Conservation (phyloP, 2,888 invertebrate genomes). For the Callimorpha dominula region DNA sequence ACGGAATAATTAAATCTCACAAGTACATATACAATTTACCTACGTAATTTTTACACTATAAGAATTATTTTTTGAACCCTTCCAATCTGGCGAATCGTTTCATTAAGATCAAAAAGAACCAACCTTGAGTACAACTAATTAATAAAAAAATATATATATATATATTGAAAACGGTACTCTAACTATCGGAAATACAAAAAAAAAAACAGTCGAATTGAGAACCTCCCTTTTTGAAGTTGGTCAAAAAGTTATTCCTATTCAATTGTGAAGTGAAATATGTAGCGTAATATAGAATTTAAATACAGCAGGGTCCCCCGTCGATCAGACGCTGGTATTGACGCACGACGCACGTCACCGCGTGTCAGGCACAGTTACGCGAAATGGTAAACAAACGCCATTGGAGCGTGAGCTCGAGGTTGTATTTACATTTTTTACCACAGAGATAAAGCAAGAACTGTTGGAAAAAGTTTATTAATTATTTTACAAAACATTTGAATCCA, state of each 20-base stretch:
- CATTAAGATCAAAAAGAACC: too few species aligned
- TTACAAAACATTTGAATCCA: background rate
- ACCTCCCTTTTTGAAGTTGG: too few species aligned
- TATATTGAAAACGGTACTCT: too few species aligned
- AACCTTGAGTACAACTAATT: too few species aligned
- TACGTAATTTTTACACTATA: too few species aligned
- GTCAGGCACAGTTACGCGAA: constrained; percentile 11
- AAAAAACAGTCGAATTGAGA: too few species aligned
- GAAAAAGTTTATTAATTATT: background rate
- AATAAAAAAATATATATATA: too few species aligned
- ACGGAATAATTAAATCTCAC: too few species aligned
- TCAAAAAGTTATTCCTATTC: background rate
- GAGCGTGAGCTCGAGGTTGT: background rate
- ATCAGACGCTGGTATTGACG: constrained; percentile 9
- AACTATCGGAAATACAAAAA: too few species aligned
- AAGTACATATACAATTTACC: too few species aligned
- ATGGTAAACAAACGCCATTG: constrained; percentile 11
- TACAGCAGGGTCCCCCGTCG: constrained; percentile 1
- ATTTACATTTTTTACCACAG: constrained; percentile 12
- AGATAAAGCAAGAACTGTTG: background rate
- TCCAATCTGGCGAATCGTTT: too few species aligned
- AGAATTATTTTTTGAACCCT: too few species aligned
- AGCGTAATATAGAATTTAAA: background rate
- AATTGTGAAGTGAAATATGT: background rate
- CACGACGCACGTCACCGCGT: constrained; percentile 5